Base-by-base conservation (phyloP, 2,797 vertebrate species). In the Darevskia nairensis region DNA sequence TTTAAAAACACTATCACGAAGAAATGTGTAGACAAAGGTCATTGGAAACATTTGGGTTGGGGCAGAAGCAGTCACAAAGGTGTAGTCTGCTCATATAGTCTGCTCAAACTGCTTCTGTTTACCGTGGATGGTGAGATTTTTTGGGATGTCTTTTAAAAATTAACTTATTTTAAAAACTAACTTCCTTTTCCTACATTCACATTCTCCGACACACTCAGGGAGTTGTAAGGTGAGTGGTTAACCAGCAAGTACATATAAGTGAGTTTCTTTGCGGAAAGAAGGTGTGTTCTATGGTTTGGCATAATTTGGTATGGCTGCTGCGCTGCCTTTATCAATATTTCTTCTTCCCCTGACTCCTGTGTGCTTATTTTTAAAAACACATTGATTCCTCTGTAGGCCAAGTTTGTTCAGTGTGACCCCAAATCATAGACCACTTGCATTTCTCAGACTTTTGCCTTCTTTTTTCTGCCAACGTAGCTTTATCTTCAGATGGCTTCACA, bases 311-410 rank as follows among this genome's bases (percentile, higher is more conserved):
- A 21, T 68, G 17, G 13, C 29, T 55, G 6, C 46, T 79, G 35
- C 13, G 15, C 23, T 41, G 23, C 35, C 61, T 55, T 55, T 66
- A 66, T 41, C 25, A 66, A 23, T 8, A 27, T 66, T 7, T 32
- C 9, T 27, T 46, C 13, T 17, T 23, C 78, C 50, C 41, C 39
- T 82, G 39, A 44, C 39, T 15, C 29, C 29, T 2, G 6, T 27
- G 11, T 41, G 25, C 41, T 8, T 59, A n/a, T 0, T 84, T 77
- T 75, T 41, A 23, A 4, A 90, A 76, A 69, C 27, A 75, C 29
- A 6, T 59, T 89, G 55, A 86, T 87, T 25, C 64, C 85, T 91
- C 66, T 25, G 86, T 86, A 92, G 32, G 6, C 19, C 29, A 32
- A 71, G 7, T 6, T 84, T 81, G 69, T 88, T 84, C 78, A 23